Evolutionary conservation across 2,113 vertebrate species (phyloP).

Genomic region (Gila orcuttii): DNA sequence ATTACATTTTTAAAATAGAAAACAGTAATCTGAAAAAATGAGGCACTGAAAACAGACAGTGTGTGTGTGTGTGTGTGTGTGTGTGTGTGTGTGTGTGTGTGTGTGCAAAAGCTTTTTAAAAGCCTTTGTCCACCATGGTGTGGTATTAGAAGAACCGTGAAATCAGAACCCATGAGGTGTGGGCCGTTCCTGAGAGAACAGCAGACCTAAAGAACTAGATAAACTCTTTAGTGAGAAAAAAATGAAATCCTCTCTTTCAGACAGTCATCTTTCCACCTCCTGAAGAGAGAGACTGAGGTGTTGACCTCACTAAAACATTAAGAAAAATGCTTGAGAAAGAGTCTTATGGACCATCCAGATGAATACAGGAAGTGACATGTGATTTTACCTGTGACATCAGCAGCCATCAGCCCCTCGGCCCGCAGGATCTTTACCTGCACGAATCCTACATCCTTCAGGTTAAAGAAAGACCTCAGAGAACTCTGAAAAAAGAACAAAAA

Average conservation of each 20-base stretch:
- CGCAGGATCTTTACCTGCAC: constrained; percentile 92
- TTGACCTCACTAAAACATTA: background rate
- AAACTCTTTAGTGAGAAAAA: background rate
- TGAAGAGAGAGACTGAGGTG: background rate
- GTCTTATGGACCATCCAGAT: background rate
- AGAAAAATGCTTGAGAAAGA: background rate
- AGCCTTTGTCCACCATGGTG: constrained; percentile 88
- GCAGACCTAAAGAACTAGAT: constrained; percentile 63
- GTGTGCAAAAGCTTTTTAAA: constrained; percentile 45
- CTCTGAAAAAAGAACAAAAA: constrained; percentile 69
- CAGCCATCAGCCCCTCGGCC: constrained; percentile 92
- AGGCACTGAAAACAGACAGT: background rate
- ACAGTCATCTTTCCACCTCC: background rate
- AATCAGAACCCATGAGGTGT: constrained; percentile 88
- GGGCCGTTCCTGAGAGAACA: constrained; percentile 87
- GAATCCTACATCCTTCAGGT: constrained; percentile 88
- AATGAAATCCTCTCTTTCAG: background rate
- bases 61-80: constrained; percentile 25
- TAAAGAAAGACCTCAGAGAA: constrained; percentile 78
- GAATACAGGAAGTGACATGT: background rate
- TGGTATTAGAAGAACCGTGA: constrained; percentile 84
- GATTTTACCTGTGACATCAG: constrained; percentile 88
- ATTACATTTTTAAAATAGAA: too few species aligned
- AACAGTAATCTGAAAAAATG: too few species aligned
- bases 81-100: constrained; percentile 24